Evolutionary conservation across 2,888 invertebrate genomes (phyloP).

Genomic region (Tetranychus truncatus): DNA sequence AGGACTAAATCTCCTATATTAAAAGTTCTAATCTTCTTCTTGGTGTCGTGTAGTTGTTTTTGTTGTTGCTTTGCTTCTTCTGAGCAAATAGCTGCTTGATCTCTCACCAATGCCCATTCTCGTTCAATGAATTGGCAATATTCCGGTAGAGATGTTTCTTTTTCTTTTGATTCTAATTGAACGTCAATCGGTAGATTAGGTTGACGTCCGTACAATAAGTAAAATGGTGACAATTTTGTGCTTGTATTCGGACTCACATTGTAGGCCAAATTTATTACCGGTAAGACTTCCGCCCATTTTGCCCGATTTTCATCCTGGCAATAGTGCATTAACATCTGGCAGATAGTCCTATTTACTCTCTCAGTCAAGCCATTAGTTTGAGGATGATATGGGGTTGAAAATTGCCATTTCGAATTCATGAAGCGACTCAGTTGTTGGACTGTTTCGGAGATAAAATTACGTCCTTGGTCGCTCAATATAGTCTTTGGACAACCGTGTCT

Average conservation of each 20-base stretch:
- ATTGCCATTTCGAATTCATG: not conserved
- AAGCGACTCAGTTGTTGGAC: not conserved
- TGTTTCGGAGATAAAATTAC: not conserved
- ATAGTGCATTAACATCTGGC: slow-evolving; percentile 16
- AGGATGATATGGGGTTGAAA: slow-evolving; percentile 4
- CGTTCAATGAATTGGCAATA: too few relatives aligned
- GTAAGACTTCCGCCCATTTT: slow-evolving; percentile 16
- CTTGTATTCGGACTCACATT: slow-evolving; percentile 14
- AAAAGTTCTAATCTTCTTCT: too few relatives aligned
- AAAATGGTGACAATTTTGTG: slow-evolving; percentile 11
- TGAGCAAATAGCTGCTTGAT: too few relatives aligned
- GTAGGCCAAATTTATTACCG: slow-evolving; percentile 14
- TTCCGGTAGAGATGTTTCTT: too few relatives aligned
- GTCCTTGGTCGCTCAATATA: slow-evolving; percentile 11
- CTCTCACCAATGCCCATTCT: too few relatives aligned
- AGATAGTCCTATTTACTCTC: slow-evolving; percentile 3
- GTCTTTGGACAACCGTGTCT: not conserved
- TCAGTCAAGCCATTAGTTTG: slow-evolving; percentile 12
- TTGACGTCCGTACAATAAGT: slow-evolving; percentile 1
- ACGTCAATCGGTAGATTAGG: not conserved
- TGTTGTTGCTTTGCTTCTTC: too few relatives aligned
- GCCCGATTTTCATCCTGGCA: not conserved
- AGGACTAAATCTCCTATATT: too few relatives aligned
- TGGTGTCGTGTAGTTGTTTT: too few relatives aligned
- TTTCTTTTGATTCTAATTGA: too few relatives aligned